Conservation (phyloP, 2,888 invertebrate species). For the Celastrina argiolus region DNA sequence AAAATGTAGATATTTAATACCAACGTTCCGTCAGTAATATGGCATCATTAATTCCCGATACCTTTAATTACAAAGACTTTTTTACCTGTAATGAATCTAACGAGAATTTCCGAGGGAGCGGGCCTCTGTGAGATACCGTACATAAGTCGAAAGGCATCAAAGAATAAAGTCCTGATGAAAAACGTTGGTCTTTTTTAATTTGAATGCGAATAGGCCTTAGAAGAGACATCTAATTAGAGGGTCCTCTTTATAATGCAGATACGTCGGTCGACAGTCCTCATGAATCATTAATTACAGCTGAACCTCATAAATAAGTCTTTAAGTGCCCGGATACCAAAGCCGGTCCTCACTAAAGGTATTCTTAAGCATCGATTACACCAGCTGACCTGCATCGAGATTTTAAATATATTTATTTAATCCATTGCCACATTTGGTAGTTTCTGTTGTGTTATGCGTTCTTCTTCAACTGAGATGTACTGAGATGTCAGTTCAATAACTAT, state of each 20-base stretch:
- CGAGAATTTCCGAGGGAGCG: neutral
- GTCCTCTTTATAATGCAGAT: slow-evolving; percentile 39
- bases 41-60: slow-evolving; percentile 6
- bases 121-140: slow-evolving; percentile 8
- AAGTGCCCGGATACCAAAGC: neutral
- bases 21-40: neutral
- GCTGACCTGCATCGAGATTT: neutral
- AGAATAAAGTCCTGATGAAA: slow-evolving; percentile 28
- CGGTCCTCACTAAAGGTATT: neutral
- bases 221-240: slow-evolving; percentile 39
- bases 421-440: no score
- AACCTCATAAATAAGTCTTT: slow-evolving; percentile 20
- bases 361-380: neutral
- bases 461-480: no score
- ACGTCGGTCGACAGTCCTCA: slow-evolving; percentile 26
- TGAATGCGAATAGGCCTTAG: slow-evolving; percentile 35
- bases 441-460: no score
- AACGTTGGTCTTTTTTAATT: slow-evolving; percentile 31
- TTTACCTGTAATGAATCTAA: slow-evolving; percentile 6
- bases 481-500: no score
- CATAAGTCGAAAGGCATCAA: slow-evolving; percentile 27
- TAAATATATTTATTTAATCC: no score
- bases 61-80: slow-evolving; percentile 11
- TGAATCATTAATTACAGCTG: slow-evolving; percentile 26
- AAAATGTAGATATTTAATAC: neutral